phyloP scores from a whole-genome alignment of 2,888 invertebrate species.

The Chesias legatella region DNA sequence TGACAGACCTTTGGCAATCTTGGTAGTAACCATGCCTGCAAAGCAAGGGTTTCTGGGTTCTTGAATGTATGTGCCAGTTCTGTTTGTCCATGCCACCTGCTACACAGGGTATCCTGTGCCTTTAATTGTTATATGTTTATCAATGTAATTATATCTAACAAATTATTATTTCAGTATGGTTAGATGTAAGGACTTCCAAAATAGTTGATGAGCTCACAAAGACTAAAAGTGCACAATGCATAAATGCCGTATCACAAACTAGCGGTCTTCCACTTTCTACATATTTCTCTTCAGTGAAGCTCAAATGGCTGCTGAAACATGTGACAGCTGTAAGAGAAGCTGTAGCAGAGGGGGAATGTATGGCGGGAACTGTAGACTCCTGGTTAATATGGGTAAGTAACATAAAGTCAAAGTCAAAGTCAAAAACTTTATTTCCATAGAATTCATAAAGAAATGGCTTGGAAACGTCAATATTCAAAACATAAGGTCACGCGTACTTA shows the following conservation, averaged over 20 bases:
- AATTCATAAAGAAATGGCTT: no score
- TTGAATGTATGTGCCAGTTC: no score
- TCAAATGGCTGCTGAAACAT: constrained; percentile 96
- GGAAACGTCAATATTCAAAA: no score
- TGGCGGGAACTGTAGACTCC: constrained; percentile 95
- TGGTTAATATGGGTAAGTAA: constrained; percentile 94
- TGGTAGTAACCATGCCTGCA: no score
- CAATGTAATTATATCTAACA: neutral
- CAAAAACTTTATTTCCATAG: no score
- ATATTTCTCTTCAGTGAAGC: constrained; percentile 97
- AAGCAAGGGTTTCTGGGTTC: no score
- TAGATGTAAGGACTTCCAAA: constrained; percentile 92
- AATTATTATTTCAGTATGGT: constrained; percentile 87
- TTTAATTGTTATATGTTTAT: no score
- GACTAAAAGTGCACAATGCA: constrained; percentile 59
- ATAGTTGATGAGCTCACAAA: constrained; percentile 87
- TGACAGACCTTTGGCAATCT: no score
- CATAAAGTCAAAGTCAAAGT: neutral
- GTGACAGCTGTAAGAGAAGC: constrained; percentile 86
- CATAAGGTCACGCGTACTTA: no score
- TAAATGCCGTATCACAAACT: constrained; percentile 60
- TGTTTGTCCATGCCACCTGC: no score
- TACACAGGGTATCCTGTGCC: no score
- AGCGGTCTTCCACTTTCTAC: constrained; percentile 97
- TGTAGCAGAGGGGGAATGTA: constrained; percentile 83